Base-by-base conservation (phyloP, 1,140 invertebrate species). In the Helicorthomorpha holstii region DNA sequence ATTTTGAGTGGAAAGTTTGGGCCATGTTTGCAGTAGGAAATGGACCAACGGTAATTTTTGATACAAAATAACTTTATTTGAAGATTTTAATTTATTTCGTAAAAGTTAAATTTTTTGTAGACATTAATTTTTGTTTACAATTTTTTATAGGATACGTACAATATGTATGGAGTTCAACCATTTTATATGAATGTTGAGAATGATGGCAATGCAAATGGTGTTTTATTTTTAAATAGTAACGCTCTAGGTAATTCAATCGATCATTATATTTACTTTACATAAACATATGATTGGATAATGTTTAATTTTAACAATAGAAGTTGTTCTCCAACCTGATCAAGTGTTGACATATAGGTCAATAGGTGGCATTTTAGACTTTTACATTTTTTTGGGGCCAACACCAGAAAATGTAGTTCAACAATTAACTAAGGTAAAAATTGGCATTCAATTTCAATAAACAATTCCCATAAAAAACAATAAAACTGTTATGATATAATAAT, bases 91-190 rank as follows among this genome's bases (percentile, higher is more conserved):
- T 7, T 16, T 34, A 7, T 16, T 34, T 7, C 29, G 29, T 34
- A 7, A 34, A 34, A 34, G 16, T 34, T n/a, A n/a, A n/a, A n/a
- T n/a, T n/a, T n/a, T n/a, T n/a, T n/a, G n/a, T n/a, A n/a, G n/a
- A n/a, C n/a, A n/a, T n/a, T n/a, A n/a, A n/a, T n/a, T n/a, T n/a
- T n/a, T n/a, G n/a, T n/a, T n/a, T n/a, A n/a, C n/a, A n/a, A n/a
- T n/a, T n/a, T n/a, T n/a, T n/a, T 46, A 7, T 25, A 46, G 44
- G 25, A 46, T 46, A 21, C 41, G 7, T 4, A 27, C 3, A 87
- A 85, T 69, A 65, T 87, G n/a, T 90, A 90, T 60, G 84, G 85
- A 4, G 76, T 75, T 48, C 86, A 91, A 66, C 85, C 86, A 1
- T 88, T 89, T 68, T 86, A 84, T 61, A 63, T 89, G 61, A 67